These are phyloP conservation scores for Drosophila repletoides DNA, from an alignment of 1,140 invertebrate genomes.

Conservation along the genomic window DNA sequence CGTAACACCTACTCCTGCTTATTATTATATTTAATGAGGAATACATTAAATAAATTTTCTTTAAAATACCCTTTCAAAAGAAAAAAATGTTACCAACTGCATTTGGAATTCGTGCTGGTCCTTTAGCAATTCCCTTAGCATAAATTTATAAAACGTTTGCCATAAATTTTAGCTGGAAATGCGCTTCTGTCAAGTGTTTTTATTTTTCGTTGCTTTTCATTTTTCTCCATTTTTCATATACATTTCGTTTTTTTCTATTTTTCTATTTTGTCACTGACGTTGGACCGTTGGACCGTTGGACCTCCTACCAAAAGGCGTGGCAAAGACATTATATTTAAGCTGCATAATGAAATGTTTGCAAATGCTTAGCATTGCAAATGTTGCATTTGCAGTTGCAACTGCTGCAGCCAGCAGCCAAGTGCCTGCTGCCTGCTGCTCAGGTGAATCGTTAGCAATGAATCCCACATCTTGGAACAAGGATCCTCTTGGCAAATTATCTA, in stretches of 20 bases:
- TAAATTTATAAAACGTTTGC: conserved; percentile 37
- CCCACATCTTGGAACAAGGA: too few species aligned
- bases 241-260: conserved; percentile 12
- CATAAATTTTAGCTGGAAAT: conserved; percentile 41
- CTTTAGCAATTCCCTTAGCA: conserved; percentile 30
- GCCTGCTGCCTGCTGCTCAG: too few species aligned
- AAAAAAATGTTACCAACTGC: background rate
- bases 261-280: conserved; percentile 11
- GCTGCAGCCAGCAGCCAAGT: too few species aligned
- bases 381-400: too few species aligned
- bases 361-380: conserved; percentile 76
- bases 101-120: background rate
- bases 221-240: background rate
- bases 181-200: conserved; percentile 40
- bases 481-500: conserved; percentile 71
- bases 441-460: too few species aligned
- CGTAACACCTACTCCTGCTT: too few species aligned
- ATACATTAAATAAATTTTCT: background rate
- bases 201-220: background rate
- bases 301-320: conserved; percentile 1
- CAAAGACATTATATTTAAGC: conserved; percentile 52
- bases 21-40: too few species aligned
- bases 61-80: background rate
- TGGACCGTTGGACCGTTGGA: too few species aligned
- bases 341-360: conserved; percentile 76